phyloP scores from a whole-genome alignment of 2,113 vertebrate genomes.

The Ariopsis seemanni region DNA sequence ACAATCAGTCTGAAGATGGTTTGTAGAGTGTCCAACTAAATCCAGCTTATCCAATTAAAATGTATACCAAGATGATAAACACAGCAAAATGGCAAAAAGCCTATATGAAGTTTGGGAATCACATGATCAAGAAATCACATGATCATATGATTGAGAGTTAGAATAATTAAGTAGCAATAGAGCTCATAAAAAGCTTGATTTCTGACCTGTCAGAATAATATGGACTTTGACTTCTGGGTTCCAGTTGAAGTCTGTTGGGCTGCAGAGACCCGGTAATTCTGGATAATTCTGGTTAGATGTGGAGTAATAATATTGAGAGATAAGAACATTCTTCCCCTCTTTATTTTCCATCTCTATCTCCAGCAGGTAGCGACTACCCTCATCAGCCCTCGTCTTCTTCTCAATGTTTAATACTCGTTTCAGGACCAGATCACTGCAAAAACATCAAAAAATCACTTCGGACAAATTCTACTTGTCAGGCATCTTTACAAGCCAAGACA shows the following conservation, averaged over 20 bases:
- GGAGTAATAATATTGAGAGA: conserved; percentile 32
- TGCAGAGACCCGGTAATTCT: conserved; percentile 30
- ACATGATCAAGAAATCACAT: neutral
- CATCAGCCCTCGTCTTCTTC: conserved; percentile 7
- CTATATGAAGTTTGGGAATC: neutral
- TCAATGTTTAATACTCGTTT: conserved; percentile 44
- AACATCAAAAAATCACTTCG: neutral
- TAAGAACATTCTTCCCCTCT: conserved; percentile 12
- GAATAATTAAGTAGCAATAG: neutral
- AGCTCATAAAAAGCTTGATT: neutral
- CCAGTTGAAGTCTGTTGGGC: conserved; percentile 35
- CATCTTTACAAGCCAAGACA: neutral
- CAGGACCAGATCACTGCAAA: conserved; percentile 29
- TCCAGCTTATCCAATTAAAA: neutral
- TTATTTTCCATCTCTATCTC: conserved; percentile 38
- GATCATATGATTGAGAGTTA: neutral
- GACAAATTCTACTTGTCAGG: neutral
- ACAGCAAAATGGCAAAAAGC: neutral
- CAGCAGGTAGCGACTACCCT: conserved; percentile 34
- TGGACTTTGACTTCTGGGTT: conserved; percentile 39
- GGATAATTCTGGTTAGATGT: neutral
- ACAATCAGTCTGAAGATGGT: neutral
- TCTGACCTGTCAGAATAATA: conserved; percentile 45
- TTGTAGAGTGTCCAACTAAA: neutral
- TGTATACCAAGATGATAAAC: neutral